Percentiles rank a stretch among this genome's conserved stretches.
Conservation (phyloP, 2,113 vertebrate genomes). For the Lamprotornis superbus region DNA sequence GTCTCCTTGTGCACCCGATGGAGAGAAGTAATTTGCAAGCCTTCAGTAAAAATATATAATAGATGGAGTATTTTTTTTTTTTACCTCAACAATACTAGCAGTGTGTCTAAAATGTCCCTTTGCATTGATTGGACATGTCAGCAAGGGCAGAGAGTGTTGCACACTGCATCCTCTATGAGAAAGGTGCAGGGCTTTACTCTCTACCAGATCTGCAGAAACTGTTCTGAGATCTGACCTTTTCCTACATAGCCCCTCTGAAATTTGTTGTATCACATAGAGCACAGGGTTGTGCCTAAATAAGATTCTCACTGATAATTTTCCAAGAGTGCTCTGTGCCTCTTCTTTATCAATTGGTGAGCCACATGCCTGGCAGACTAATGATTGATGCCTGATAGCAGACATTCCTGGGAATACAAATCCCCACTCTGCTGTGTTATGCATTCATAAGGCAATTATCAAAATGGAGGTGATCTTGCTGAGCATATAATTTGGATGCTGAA, state of each 20-base stretch:
- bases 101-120: neutral
- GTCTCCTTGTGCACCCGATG: neutral
- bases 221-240: neutral
- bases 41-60: neutral
- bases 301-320: neutral
- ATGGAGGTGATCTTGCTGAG: conserved; percentile 48
- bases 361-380: neutral
- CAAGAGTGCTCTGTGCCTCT: neutral
- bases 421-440: conserved; percentile 32
- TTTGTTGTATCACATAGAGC: neutral
- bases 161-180: neutral
- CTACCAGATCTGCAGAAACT: neutral
- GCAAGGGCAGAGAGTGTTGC: neutral
- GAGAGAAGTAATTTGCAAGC: conserved; percentile 10
- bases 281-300: neutral
- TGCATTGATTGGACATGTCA: neutral
- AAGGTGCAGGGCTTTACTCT: neutral
- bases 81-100: neutral
- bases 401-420: conserved; percentile 62
- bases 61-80: neutral
- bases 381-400: conserved; percentile 45
- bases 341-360: conserved; percentile 2
- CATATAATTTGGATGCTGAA: conserved; percentile 36
- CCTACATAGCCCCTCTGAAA: neutral
- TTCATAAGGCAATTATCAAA: conserved; percentile 60